Percentiles rank a stretch among this genome's conserved stretches.
phyloP scores from a whole-genome alignment of 2,888 invertebrate genomes.

The Melanotus villosus region DNA sequence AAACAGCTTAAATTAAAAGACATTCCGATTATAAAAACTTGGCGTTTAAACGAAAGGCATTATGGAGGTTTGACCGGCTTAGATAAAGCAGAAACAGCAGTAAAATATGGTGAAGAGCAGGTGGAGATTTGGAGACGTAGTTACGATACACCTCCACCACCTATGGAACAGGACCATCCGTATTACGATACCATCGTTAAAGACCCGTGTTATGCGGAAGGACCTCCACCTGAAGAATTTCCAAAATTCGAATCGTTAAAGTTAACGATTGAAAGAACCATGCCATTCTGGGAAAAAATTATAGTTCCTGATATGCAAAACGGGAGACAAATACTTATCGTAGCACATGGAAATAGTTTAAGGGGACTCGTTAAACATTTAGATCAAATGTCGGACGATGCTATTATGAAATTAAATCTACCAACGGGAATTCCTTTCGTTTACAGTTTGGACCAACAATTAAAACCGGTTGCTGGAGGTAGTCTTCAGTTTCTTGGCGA shows the following conservation, averaged over 20 bases:
- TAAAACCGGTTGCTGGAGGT: slow-evolving; percentile 72
- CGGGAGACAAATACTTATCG: slow-evolving; percentile 85
- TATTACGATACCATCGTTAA: slow-evolving; percentile 83
- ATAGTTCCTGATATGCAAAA: slow-evolving; percentile 85
- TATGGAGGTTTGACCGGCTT: slow-evolving; percentile 90
- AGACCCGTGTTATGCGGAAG: slow-evolving; percentile 82
- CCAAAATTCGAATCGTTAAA: slow-evolving; percentile 88
- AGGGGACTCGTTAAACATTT: slow-evolving; percentile 90
- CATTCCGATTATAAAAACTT: slow-evolving; percentile 79
- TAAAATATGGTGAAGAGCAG: slow-evolving; percentile 88
- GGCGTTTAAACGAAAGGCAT: slow-evolving; percentile 91
- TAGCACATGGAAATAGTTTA: slow-evolving; percentile 90
- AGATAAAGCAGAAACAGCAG: slow-evolving; percentile 88
- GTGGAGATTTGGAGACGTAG: slow-evolving; percentile 89
- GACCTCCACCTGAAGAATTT: slow-evolving; percentile 80
- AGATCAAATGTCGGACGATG: slow-evolving; percentile 75
- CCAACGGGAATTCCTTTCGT: slow-evolving; percentile 78
- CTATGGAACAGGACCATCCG: slow-evolving; percentile 82
- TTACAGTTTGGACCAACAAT: slow-evolving; percentile 72
- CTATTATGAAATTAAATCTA: slow-evolving; percentile 74
- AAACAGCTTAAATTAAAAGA: slow-evolving; percentile 77
- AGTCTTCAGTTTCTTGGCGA: slow-evolving; percentile 76
- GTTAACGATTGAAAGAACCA: slow-evolving; percentile 83
- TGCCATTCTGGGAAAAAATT: slow-evolving; percentile 89
- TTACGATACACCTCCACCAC: slow-evolving; percentile 86